Base-by-base conservation (phyloP, 2,888 invertebrate genomes). In the Dastarcus helophoroides region DNA sequence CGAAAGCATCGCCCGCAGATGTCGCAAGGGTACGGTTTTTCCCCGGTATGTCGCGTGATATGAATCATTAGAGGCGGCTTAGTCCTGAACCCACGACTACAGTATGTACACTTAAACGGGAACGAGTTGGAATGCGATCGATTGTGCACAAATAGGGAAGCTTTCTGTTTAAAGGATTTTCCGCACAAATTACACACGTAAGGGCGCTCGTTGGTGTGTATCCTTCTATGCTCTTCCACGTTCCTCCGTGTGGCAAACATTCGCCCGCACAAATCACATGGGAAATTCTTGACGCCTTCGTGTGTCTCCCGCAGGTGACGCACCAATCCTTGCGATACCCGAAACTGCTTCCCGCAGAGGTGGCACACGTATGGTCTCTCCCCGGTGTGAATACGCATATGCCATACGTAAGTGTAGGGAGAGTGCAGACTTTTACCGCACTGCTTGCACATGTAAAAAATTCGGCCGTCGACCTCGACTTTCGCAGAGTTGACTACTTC, bases 351-450 rank as follows among this genome's bases (percentile, higher is more conserved):
- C 2, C 76, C 76, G 51, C 77, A 77, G 11, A 73, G 48, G 51
- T 77, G 74, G 47, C 77, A 77, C 2, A 73, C 70, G 53, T 69
- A 76, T 2, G 76, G 73, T 26, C 72, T 62, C 54, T 76, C 76
- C 2, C 75, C 76, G 4, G 75, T 71, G 50, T 77, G 76, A 32
- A 76, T 76, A 8, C 75, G 62, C 48, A 64, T 61, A 48, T 77
- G 77, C 62, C 69, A 71, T 23, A 68, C 55, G 47, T 69, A 75
- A 0, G 76, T 73, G 51, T 75, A 73, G 3, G 71, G 58, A 1
- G 76, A 72, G 43, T 70, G 68, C 13, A 76, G 54, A 37, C 64
- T 66, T 49, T 72, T 73, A 1, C 69, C 69, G 48, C 76, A 77
- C 9, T 63, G 56, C 22, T 56, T 58, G 45, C 76, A 76, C 25